Evolutionary conservation across 1,140 invertebrate species (phyloP), one percentile per base, ranked within the genome.

Genomic region (Galleria mellonella): DNA sequence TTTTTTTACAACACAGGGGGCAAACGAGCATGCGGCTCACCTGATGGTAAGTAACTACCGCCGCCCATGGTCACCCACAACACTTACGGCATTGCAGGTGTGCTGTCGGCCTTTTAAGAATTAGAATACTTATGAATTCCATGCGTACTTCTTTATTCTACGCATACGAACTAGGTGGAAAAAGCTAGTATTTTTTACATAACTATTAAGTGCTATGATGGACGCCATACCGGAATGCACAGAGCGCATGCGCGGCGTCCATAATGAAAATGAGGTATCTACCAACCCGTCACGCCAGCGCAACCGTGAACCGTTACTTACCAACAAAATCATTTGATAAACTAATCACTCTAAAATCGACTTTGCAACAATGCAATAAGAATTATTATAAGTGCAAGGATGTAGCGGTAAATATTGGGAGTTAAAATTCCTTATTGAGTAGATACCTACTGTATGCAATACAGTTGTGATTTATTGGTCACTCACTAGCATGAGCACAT

Each of bases 271-370:
- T 51, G 27, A 55, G 43, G 17, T 23, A 23, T 6, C 17, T 23
- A 28, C 5, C 23, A 11, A 53, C 39, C 44, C 62, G 50, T 56
- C 61, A 58, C 52, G 51, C 45, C 44, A 46, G 38, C 15, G 6
- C 17, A 23, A 23, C 17, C 50, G 32, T 27, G 37, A 48, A 62
- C 58, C 58, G 62, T 65, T 65, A 63, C 40, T 9, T 40, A 56
- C 41, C 48, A 55, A 46, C 47, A 48, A 43, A 17, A 23, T 23
- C 17, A 23, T 23, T 23, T 23, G 17, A 23, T 23, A 23, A n/a
- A 23, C 17, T 23, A 23, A 23, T 23, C 17, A 23, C 17, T 23
- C 47, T 32, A 54, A 57, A 51, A 45, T 42, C 28, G 35, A 48
- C 57, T 52, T 32, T 60, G 35, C 30, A 28, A 9, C 50, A 39